Evolutionary conservation across 92 coral and sea anemone genomes (phyloP), one percentile per base, ranked within the genome.

Genomic region (Siderastrea radians): DNA sequence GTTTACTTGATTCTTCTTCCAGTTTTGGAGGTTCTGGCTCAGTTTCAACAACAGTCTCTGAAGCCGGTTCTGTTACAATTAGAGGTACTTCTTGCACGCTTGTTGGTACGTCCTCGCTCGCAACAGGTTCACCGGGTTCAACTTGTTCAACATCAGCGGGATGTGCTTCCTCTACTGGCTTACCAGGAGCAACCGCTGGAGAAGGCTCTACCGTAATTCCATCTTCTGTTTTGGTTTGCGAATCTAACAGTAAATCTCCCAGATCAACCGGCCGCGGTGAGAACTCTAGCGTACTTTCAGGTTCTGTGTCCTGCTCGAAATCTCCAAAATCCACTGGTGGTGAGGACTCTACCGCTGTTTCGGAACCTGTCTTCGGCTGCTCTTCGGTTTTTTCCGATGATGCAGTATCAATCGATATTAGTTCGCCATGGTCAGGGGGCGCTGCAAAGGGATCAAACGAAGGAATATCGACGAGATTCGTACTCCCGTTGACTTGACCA

Each of bases 361-460:
- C 83, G 6, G 26, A 12, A 15, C 13, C 63, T 55, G 51, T 69
- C 13, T 8, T 67, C 52, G 75, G 85, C 66, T 52, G 75, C 55
- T 82, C 77, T 47, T 70, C 68, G 48, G 43, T 52, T 45, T 45
- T 48, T 55, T 82, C 86, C 68, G 65, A 69, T 54, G 85, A 62
- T 54, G 19, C 44, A 57, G 9, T 57, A 45, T 72, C 78, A 11
- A 16, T 82, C 69, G 66, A 46, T 8, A 82, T 17, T 44, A 47
- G 69, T 47, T 68, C 55, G 58, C 38, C 78, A 6, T 82, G 86
- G 10, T 82, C 68, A 17, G 54, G 57, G 3, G 68, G 17, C n/a
- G 77, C 57, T 53, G 72, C 72, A 9, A 84, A 60, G 16, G 87
- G 87, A 49, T 73, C 78, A 49, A 74, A 74, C 53, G 87, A 74